A percentile compares a stretch with the other conserved stretches of the same genome.
These are phyloP conservation scores for Harpagus bidentatus DNA, from an alignment of 2,113 vertebrate species.

Conservation along the genomic window DNA sequence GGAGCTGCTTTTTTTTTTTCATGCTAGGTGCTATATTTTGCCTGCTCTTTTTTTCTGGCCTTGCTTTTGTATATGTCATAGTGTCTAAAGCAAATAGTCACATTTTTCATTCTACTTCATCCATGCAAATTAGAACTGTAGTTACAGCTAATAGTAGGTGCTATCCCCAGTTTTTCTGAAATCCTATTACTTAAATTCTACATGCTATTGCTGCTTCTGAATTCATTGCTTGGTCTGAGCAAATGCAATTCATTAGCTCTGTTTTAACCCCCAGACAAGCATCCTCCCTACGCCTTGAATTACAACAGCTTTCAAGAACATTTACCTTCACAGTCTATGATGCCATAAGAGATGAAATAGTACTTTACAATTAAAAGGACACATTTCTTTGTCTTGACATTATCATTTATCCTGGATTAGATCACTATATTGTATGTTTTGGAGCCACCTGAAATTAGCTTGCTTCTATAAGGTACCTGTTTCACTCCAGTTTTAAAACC, in stretches of 20 bases:
- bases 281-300: neutral
- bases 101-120: neutral
- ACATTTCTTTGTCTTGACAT: neutral
- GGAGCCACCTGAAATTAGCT: neutral
- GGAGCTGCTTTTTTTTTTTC: neutral
- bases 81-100: neutral
- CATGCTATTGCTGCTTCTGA: neutral
- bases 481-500: slow-evolving; percentile 24
- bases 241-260: neutral
- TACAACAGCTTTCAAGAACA: neutral
- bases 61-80: neutral
- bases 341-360: neutral
- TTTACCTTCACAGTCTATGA: neutral
- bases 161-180: neutral
- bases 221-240: neutral
- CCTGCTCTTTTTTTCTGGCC: neutral
- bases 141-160: neutral
- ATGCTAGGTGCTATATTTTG: neutral
- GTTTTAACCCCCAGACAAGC: neutral
- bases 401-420: neutral
- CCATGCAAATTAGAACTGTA: neutral
- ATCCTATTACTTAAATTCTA: neutral
- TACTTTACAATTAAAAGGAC: neutral
- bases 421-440: neutral
- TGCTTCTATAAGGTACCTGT: neutral